Evolutionary conservation across 2,888 invertebrate species (phyloP), one percentile per base, ranked within the genome.

Genomic region (Chymomyza caudatula): DNA sequence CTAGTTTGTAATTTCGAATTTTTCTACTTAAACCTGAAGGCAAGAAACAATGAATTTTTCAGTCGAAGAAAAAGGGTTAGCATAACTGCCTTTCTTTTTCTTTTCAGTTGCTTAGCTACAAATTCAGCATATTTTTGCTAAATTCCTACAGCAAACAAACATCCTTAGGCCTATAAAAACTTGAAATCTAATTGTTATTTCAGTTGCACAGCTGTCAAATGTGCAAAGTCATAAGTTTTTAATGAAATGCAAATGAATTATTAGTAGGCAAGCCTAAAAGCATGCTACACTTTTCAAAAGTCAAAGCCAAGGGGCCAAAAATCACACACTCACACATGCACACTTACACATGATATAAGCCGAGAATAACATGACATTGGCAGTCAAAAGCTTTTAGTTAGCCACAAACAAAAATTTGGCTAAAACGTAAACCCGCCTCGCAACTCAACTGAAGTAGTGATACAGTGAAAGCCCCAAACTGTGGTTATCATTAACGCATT

Each of bases 221-320:
- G 1, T 37, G 29, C 29, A 11, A 11, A 37, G 29, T 11, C 29
- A 37, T 11, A 37, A 4, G 11, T 37, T 37, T 37, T 8, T 37
- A 4, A 37, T 11, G 11, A 37, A 37, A 37, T 11, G n/a, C n/a
- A n/a, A n/a, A n/a, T n/a, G n/a, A 37, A 37, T 37, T 37, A n/a
- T n/a, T n/a, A n/a, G 29, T 37, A 37, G 11, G 8, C 29, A 37
- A 22, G 85, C 81, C 81, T 53, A 67, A 75, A 71, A 73, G 60
- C 58, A 69, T 54, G 57, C 83, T 43, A 65, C 44, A 29, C 0
- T 22, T 65, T 63, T 63, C 37, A 11, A 2, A 37, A 37, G 4
- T 11, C n/a, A 37, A 37, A 37, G 29, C 29, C 11, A 37, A 13
- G 11, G 11, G 29, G 29, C 11, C 29, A 37, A 11, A 29, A 11